Evolutionary conservation across 2,888 invertebrate species (phyloP), one percentile per base, ranked within the genome.

Genomic region (Sinelater perroti): DNA sequence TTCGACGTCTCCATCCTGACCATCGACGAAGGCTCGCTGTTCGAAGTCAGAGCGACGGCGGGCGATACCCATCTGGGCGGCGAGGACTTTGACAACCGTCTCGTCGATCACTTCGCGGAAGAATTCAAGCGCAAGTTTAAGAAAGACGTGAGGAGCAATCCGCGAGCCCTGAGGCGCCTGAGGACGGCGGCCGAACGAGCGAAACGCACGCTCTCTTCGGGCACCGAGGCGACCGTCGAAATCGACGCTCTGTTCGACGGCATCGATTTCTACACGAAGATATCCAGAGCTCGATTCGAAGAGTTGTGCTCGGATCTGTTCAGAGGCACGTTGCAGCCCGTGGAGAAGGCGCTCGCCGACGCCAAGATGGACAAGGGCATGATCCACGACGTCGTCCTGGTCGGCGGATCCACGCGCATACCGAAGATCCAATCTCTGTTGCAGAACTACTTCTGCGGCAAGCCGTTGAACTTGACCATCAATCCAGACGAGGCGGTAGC

Each of bases 341-440:
- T 91, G 0, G 88, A 90, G 70, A 87, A 88, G 26, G 88, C 90
- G 0, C 78, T 91, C 8, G 80, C 82, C 42, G 91, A 91, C 71
- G 90, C 90, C 0, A 90, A 91, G 71, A 78, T 92, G 78, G 90
- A 90, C 77, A 91, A 92, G 72, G 79, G 81, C 26, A 81, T 84
- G 62, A 89, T 92, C 60, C 89, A 90, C 0, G 90, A 91, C 1
- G 88, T 90, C 74, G 85, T 91, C 26, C 90, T 83, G 91, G 76
- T 93, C 26, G 92, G 93, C 7, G 93, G 90, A 16, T 90, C 90
- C 0, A 91, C 88, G 0, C 84, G 90, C 57, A 91, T 91, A 52
- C 91, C 91, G 0, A 91, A 91, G 74, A 85, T 91, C 26, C 91
- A 91, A 76, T 86, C 79, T 58, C 75, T 91, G 63, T 79, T 91